Evolutionary conservation across 37 sponge, comb jelly and placozoan genomes (phyloP).

Genomic region (Geodia barretti): DNA sequence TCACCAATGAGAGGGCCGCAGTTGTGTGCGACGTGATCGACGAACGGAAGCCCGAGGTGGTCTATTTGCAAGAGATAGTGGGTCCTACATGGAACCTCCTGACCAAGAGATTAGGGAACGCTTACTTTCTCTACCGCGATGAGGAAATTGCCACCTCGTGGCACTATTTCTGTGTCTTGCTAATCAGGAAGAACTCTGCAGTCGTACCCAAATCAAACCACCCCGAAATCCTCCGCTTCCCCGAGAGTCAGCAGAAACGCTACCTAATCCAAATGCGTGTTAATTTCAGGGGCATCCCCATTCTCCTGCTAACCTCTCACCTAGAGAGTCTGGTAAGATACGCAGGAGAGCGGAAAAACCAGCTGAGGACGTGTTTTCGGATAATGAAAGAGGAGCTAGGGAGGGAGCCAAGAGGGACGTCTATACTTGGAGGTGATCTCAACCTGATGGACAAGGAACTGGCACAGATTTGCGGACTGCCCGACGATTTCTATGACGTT

Average conservation of each 20-base stretch:
- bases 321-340: conserved; percentile 59
- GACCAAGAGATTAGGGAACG: background rate
- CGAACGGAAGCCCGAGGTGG: conserved; percentile 33
- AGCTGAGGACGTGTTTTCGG: conserved; percentile 22
- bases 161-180: conserved; percentile 44
- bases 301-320: conserved; percentile 61
- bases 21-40: conserved; percentile 36
- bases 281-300: background rate
- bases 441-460: conserved; percentile 62
- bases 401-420: background rate
- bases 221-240: conserved; percentile 25
- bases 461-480: conserved; percentile 33
- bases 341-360: conserved; percentile 44
- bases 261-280: conserved; percentile 40
- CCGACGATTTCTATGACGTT: conserved; percentile 37
- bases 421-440: conserved; percentile 74
- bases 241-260: conserved; percentile 42
- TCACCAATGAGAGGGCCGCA: conserved; percentile 25
- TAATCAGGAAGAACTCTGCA: conserved; percentile 20
- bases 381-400: conserved; percentile 1
- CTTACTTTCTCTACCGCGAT: conserved; percentile 9
- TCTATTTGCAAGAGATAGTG: conserved; percentile 69
- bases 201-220: conserved; percentile 2
- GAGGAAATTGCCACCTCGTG: background rate
- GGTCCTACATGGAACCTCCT: conserved; percentile 33